Conservation (phyloP, 2,113 vertebrate species). For the Peucedramus taeniatus region DNA sequence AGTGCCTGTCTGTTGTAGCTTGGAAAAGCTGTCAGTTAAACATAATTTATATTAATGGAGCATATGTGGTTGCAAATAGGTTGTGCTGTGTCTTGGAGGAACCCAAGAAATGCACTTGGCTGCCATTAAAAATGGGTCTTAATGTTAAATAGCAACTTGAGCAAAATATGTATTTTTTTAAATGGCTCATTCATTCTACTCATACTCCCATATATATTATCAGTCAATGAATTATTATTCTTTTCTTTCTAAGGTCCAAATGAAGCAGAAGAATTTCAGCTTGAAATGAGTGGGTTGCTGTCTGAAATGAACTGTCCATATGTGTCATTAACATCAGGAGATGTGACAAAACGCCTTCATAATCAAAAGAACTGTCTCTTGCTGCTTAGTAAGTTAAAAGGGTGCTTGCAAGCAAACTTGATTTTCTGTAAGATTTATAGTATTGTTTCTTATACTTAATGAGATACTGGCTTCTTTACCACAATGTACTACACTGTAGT, state of each 20-base stretch:
- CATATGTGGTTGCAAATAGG: background rate
- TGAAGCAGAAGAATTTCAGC: conserved; percentile 92
- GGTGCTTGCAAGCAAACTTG: background rate
- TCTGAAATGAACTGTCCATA: conserved; percentile 93
- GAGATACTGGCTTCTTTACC: background rate
- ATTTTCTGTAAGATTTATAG: background rate
- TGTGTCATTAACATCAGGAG: conserved; percentile 83
- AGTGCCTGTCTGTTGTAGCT: background rate
- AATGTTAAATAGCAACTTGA: background rate
- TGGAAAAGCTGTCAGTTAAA: background rate
- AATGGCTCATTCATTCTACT: background rate
- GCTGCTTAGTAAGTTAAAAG: conserved; percentile 85
- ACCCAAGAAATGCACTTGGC: background rate
- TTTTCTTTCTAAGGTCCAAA: conserved; percentile 78
- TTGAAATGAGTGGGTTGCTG: conserved; percentile 94
- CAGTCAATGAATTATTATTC: background rate
- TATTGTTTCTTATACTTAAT: background rate
- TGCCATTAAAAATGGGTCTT: background rate
- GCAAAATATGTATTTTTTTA: background rate
- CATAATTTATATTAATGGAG: background rate
- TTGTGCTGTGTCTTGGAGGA: background rate
- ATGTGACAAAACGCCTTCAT: conserved; percentile 89
- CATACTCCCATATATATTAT: background rate
- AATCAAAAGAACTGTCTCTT: conserved; percentile 90
- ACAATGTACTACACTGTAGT: background rate